phyloP scores from a whole-genome alignment of 2,888 invertebrate genomes.

The Drosophila monieri region DNA sequence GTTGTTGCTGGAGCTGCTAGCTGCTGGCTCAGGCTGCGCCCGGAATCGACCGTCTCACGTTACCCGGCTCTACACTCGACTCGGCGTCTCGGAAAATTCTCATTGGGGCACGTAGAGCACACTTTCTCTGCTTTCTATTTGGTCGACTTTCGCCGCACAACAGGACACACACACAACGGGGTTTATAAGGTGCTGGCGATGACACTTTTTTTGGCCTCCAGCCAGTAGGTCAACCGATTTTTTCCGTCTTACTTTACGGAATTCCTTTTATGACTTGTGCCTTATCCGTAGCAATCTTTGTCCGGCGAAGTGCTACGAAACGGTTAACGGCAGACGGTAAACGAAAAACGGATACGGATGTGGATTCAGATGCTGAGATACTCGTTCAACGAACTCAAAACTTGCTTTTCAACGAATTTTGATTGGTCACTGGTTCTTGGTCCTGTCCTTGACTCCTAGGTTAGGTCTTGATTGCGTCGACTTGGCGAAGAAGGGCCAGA shows the following conservation, averaged over 20 bases:
- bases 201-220: conserved; percentile 2
- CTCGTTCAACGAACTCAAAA: too few species aligned
- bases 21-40: conserved; percentile 41
- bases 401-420: too few species aligned
- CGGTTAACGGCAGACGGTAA: conserved; percentile 12
- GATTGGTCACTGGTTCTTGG: too few species aligned
- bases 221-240: conserved; percentile 3
- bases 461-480: too few species aligned
- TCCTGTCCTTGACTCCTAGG: too few species aligned
- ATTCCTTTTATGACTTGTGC: background rate
- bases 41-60: conserved; percentile 18
- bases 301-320: conserved; percentile 35
- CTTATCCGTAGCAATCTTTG: conserved; percentile 48
- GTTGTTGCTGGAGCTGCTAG: conserved; percentile 36
- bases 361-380: too few species aligned
- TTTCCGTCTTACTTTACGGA: background rate
- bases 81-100: conserved; percentile 24
- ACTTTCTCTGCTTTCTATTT: conserved; percentile 22
- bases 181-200: background rate
- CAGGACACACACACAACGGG: background rate
- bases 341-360: background rate
- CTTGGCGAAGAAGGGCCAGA: conserved; percentile 12
- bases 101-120: conserved; percentile 25
- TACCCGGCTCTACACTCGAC: conserved; percentile 23
- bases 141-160: conserved; percentile 2